Evolutionary conservation across 2,797 vertebrate species (phyloP).

Genomic region (Loriculus beryllinus): DNA sequence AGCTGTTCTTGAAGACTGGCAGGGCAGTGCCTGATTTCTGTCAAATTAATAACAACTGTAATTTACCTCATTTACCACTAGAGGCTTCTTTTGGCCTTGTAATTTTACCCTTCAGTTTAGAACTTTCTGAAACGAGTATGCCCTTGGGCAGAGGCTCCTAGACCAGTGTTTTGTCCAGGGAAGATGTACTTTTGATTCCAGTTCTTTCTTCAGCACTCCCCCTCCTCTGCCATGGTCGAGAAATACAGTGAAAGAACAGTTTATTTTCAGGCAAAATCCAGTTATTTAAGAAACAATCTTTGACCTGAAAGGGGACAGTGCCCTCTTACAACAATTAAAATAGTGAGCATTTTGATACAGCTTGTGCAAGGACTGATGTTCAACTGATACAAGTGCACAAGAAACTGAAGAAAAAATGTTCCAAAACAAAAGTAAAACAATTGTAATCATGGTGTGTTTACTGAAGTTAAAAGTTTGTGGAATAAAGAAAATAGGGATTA

Average conservation of each 20-base stretch:
- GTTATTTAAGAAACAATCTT: not conserved
- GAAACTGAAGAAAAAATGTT: slow-evolving; percentile 77
- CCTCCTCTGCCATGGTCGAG: not conserved
- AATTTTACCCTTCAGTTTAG: not conserved
- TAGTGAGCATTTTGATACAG: not conserved
- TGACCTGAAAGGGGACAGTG: not conserved
- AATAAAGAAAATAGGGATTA: not conserved
- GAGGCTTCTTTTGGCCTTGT: not conserved
- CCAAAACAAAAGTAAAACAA: not conserved
- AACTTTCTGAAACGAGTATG: not conserved
- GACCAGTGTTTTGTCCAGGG: not conserved
- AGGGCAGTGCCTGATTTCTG: not conserved
- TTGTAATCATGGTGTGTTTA: not conserved
- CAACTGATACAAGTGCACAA: slow-evolving; percentile 80
- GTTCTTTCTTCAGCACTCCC: not conserved
- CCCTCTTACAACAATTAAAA: not conserved
- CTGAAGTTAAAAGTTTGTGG: not conserved
- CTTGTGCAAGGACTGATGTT: slow-evolving; percentile 36
- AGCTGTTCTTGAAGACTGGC: not conserved
- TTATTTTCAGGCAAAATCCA: not conserved
- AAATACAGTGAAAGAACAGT: not conserved
- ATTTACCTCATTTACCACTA: not conserved
- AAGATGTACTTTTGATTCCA: not conserved
- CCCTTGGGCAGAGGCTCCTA: not conserved
- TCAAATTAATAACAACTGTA: not conserved